Evolutionary conservation across 2,113 vertebrate genomes (phyloP).

Genomic region (Tachysurus vachellii): DNA sequence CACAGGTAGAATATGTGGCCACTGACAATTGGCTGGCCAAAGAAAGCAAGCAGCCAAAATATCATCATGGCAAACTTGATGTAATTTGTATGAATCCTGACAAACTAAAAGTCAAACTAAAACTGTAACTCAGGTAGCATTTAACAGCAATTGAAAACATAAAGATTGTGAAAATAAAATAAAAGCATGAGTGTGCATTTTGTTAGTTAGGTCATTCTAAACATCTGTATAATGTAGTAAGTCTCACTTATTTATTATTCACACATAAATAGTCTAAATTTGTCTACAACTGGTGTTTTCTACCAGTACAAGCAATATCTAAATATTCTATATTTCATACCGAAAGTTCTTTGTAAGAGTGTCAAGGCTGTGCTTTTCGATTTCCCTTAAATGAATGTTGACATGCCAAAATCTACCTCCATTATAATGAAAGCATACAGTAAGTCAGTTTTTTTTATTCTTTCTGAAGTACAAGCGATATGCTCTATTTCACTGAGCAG

Average conservation of each 20-base stretch:
- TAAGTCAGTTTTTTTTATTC: not conserved
- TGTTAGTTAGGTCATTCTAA: not conserved
- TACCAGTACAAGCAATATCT: not conserved
- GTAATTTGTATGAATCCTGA: not conserved
- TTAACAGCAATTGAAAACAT: not conserved
- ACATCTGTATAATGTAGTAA: not conserved
- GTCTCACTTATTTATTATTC: not conserved
- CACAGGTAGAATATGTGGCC: constrained; percentile 17
- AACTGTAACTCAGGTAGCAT: not conserved
- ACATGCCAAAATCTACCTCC: not conserved
- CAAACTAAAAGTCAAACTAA: not conserved
- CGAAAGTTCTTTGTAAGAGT: not conserved
- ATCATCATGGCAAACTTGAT: not conserved
- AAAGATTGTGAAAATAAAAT: not conserved
- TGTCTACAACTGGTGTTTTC: not conserved
- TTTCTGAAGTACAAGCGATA: not conserved
- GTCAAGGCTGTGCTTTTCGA: not conserved
- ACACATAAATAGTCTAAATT: not conserved
- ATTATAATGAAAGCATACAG: not conserved
- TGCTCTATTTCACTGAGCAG: constrained; percentile 17
- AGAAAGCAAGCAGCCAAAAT: not conserved
- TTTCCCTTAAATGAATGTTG: not conserved
- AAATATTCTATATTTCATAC: not conserved
- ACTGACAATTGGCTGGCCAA: not conserved
- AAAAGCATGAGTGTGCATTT: not conserved